Base-by-base conservation (phyloP, 2,113 vertebrate genomes). In the Numida meleagris region DNA sequence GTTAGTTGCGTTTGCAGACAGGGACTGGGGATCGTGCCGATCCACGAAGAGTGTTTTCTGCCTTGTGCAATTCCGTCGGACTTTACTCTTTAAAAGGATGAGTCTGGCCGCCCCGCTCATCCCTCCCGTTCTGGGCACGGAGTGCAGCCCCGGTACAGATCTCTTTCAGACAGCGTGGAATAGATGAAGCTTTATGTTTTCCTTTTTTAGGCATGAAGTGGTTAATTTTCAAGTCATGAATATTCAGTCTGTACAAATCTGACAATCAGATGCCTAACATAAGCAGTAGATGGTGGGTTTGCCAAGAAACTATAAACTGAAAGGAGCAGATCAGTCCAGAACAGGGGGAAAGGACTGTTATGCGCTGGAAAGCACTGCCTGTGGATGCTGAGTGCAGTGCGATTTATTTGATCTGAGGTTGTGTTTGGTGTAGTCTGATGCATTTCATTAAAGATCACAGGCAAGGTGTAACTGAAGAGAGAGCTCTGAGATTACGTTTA, bases 211-310 rank as follows among this genome's bases (percentile, higher is more conserved):
- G 31, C 97, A 96, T 14, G 93, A 98, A 98, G 95, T 96, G 94
- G 98, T 98, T 98, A 98, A 98, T 96, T 92, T 48, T 95, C 93
- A 46, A 94, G 90, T 97, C 97, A 98, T 98, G 98, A 97, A 98
- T 98, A 98, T 98, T 97, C 97, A 98, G 91, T 93, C 96, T 88
- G 96, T 94, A 95, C 96, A 90, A 95, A 98, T 97, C 98, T 98
- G 98, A 98, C 98, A 97, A 97, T 98, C 98, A 97, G 98, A 97
- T 97, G 97, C 97, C 97, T 97, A 97, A 96, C 97, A 97, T 97
- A 98, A 97, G 97, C 97, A 97, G 96, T 96, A 90, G 96, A 97
- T 96, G 94, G 63, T 87, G 96, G 95, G 90, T 95, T 98, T 98
- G 97, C 98, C 97, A 98, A 97, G 96, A 97, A 97, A 97, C 94